These are phyloP conservation scores for Morinoia aosen DNA, from an alignment of 2,888 invertebrate genomes.

Conservation along the genomic window DNA sequence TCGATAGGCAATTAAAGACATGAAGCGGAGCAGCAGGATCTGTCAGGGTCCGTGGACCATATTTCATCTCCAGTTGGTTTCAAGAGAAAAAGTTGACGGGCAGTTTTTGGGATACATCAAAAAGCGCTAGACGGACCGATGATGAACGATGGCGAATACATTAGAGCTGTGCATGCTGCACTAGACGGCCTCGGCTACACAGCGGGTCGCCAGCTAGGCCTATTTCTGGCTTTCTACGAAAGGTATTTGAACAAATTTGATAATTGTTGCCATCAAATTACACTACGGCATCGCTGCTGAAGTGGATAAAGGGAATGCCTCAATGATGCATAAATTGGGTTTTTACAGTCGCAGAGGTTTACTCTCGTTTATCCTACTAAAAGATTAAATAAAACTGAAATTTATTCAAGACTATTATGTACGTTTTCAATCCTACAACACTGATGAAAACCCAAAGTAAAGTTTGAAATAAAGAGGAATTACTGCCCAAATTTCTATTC, in stretches of 20 bases:
- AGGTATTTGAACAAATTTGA: too few species aligned
- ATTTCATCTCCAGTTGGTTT: slow-evolving; percentile 43
- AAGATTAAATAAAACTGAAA: background rate
- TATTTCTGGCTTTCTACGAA: too few species aligned
- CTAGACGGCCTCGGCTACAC: background rate
- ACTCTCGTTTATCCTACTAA: background rate
- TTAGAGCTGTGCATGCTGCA: slow-evolving; percentile 1
- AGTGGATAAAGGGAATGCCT: background rate
- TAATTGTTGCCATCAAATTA: too few species aligned
- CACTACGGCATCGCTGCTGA: too few species aligned
- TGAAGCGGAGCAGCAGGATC: background rate
- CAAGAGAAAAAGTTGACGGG: background rate
- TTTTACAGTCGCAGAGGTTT: background rate
- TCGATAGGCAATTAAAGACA: background rate
- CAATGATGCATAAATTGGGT: background rate
- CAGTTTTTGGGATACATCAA: background rate
- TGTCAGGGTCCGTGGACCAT: background rate
- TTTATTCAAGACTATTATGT: too few species aligned
- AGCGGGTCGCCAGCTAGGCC: background rate
- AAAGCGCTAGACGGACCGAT: background rate
- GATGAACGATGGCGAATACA: slow-evolving; percentile 13
- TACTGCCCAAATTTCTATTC: too few species aligned
- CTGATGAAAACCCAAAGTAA: too few species aligned
- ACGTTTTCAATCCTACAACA: too few species aligned
- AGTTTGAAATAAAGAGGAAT: too few species aligned